Conservation (phyloP, 2,797 vertebrate genomes). For the Halcyon smyrnensis region DNA sequence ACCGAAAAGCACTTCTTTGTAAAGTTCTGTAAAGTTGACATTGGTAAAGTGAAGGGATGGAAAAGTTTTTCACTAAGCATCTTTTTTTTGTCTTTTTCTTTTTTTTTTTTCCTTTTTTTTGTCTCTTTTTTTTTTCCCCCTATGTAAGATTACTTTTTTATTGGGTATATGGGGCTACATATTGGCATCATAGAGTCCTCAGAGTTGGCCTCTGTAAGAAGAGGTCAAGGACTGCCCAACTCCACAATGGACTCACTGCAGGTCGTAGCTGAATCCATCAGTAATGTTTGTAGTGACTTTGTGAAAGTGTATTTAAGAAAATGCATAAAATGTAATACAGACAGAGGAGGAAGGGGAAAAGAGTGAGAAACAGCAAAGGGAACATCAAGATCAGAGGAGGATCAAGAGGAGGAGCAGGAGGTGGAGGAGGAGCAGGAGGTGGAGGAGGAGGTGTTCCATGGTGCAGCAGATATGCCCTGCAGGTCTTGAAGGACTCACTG, state of each 20-base stretch:
- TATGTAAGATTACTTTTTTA: rapidly evolving
- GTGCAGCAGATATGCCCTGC: not conserved
- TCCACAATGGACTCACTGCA: rapidly evolving
- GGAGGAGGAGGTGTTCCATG: not conserved
- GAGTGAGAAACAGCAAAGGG: not conserved
- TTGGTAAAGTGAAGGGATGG: not conserved
- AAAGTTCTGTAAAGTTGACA: not conserved
- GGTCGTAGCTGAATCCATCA: not conserved
- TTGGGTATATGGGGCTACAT: rapidly evolving
- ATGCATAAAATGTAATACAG: not conserved
- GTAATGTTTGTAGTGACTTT: rapidly evolving
- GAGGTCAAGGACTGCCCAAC: not conserved
- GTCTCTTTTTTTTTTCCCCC: not conserved
- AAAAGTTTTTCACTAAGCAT: not conserved
- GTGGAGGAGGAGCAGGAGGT: not conserved
- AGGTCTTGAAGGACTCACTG: not conserved
- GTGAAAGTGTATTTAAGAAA: not conserved
- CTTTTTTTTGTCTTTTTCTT: too few species aligned
- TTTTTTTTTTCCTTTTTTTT: too few species aligned
- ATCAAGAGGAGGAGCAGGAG: not conserved
- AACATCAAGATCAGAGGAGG: not conserved
- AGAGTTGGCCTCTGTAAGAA: not conserved
- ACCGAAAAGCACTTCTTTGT: not conserved
- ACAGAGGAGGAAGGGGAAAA: not conserved
- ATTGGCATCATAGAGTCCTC: not conserved